Conservation (phyloP, 2,113 vertebrate genomes). For the Passer montanus region DNA sequence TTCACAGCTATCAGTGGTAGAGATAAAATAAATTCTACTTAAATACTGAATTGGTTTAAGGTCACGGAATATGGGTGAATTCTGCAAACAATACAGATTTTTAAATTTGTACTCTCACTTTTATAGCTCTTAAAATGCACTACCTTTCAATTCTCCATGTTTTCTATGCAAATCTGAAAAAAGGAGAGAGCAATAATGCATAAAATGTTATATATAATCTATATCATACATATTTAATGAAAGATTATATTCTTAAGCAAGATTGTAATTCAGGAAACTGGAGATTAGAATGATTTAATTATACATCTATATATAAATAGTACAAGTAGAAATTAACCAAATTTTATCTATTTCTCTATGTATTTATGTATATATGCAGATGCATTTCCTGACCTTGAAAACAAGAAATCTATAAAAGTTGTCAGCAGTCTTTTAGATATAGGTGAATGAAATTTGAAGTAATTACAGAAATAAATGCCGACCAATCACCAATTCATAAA, state of each 20-base stretch:
- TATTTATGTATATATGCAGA: neutral
- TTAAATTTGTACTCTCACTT: neutral
- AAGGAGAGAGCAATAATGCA: neutral
- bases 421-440: neutral
- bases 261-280: neutral
- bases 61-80: neutral
- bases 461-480: neutral
- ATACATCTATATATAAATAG: neutral
- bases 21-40: neutral
- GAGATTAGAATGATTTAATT: neutral
- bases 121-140: neutral
- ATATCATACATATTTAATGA: neutral
- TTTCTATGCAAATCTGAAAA: neutral
- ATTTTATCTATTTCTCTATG: neutral
- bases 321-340: neutral
- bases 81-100: neutral
- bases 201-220: neutral
- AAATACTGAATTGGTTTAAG: neutral
- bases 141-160: neutral
- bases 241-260: neutral
- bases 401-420: neutral
- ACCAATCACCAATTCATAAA: neutral
- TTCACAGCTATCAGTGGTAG: neutral
- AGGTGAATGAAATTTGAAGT: neutral
- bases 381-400: neutral